Percentiles rank a stretch among this genome's conserved stretches.
Conservation (phyloP, 37 sponge, comb jelly and placozoan genomes). For the Halichondria panicea region DNA sequence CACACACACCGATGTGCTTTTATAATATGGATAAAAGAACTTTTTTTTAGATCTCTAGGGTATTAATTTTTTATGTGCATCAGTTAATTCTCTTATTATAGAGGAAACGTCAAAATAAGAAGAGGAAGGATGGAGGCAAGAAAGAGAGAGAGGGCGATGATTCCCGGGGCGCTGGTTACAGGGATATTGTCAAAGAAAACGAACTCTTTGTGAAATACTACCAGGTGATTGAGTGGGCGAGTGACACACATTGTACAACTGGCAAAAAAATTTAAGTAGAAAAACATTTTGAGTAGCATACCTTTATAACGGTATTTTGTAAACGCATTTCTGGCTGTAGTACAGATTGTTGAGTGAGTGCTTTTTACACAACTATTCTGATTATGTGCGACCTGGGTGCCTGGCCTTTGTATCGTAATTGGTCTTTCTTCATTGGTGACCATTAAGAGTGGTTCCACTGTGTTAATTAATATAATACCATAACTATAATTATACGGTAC, state of each 20-base stretch:
- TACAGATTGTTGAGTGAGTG: too few relatives aligned
- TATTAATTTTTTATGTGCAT: neutral
- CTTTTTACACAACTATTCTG: too few relatives aligned
- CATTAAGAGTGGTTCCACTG: neutral
- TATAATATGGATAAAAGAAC: neutral
- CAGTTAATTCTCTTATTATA: neutral
- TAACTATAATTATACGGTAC: neutral
- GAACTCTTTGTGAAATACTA: constrained; percentile 75
- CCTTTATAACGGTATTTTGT: neutral
- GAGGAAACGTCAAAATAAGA: neutral
- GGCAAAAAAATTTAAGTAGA: neutral
- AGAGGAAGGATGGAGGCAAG: neutral
- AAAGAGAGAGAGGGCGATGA: constrained; percentile 15
- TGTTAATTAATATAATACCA: neutral
- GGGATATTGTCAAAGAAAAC: constrained; percentile 73
- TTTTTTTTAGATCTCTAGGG: neutral
- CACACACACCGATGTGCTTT: neutral
- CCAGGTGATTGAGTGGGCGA: constrained; percentile 26
- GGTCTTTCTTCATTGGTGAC: neutral
- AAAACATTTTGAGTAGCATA: neutral
- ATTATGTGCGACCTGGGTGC: too few relatives aligned
- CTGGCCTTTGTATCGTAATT: too few relatives aligned
- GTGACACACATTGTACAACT: neutral
- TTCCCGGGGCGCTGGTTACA: constrained; percentile 48
- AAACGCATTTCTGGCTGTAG: neutral